Evolutionary conservation across 2,888 invertebrate genomes (phyloP), one percentile per base, ranked within the genome.

Genomic region (Hemaris fuciformis): DNA sequence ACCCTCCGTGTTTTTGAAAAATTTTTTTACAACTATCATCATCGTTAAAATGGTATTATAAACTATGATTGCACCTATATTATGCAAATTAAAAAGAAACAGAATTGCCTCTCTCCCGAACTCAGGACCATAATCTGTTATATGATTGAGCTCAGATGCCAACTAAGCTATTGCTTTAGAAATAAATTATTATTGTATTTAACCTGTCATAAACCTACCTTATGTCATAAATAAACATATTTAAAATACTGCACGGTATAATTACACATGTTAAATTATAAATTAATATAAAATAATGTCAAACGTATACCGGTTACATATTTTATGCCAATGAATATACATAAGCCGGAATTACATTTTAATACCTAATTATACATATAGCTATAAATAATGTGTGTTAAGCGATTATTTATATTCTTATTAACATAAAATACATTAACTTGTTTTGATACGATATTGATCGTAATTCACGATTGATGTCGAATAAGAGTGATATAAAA

Each of bases 401-500:
- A 18, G 31, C 15, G 53, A 53, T 53, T 53, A 53, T 10, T 53
- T 53, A 53, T 43, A 20, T 53, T 15, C 18, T 31, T 7, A 53
- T 31, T 48, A 15, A 18, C 27, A 53, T 18, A 53, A 38, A 38
- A 38, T 27, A 53, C 53, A 53, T 53, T 53, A 53, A 53, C 53
- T 53, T 53, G 53, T 53, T 53, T 53, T 31, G 53, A 53, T 20
- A 43, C 3, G 3, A 53, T 31, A 31, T 31, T 10, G 27, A 53
- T 31, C 53, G 27, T 53, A 18, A 31, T 53, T 53, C 53, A 53
- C 38, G 38, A 10, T 31, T 8, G 5, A 27, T 15, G 27, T 31
- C 27, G 53, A 31, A 53, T 18, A 53, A 18, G 10, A 18, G 15
- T n/a, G 18, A 7, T 53, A 18, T n/a, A 53, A 31, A 53, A 48